Evolutionary conservation across 2,797 vertebrate genomes (phyloP).

Genomic region (Ptychobarbus kaznakovi): DNA sequence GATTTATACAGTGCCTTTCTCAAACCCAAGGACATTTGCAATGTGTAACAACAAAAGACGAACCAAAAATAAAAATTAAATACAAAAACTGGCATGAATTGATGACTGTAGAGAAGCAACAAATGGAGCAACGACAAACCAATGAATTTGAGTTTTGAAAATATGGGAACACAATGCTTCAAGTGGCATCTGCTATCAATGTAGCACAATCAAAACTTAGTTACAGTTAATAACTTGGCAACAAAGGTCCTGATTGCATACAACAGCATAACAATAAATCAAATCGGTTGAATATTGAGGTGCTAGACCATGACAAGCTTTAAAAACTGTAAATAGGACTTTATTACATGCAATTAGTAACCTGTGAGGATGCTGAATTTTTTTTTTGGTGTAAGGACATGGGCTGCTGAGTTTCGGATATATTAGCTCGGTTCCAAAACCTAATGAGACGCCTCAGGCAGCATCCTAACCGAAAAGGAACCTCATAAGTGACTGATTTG

Average conservation of each 20-base stretch:
- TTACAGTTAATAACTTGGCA: background rate
- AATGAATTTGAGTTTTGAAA: slow-evolving; percentile 17
- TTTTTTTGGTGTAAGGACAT: background rate
- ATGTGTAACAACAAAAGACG: background rate
- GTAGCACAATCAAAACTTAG: slow-evolving; percentile 10
- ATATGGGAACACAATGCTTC: background rate
- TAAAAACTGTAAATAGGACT: slow-evolving; percentile 7
- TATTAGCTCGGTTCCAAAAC: slow-evolving; percentile 6
- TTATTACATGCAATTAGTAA: background rate
- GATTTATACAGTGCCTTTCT: background rate
- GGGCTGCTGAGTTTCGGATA: slow-evolving; percentile 1
- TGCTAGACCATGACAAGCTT: background rate
- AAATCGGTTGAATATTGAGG: background rate
- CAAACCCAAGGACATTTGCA: slow-evolving; percentile 29
- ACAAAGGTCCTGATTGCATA: background rate
- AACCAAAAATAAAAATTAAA: background rate
- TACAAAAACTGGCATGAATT: slow-evolving; percentile 13
- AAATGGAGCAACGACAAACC: background rate
- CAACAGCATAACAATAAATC: background rate
- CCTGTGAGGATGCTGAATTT: background rate
- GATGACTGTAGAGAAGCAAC: background rate
- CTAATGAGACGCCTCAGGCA: slow-evolving; percentile 4
- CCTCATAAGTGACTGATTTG: slow-evolving; percentile 6
- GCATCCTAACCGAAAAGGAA: background rate
- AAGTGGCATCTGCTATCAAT: background rate